Evolutionary conservation across 2,797 vertebrate species (phyloP).

Genomic region (Harpagifer antarcticus): DNA sequence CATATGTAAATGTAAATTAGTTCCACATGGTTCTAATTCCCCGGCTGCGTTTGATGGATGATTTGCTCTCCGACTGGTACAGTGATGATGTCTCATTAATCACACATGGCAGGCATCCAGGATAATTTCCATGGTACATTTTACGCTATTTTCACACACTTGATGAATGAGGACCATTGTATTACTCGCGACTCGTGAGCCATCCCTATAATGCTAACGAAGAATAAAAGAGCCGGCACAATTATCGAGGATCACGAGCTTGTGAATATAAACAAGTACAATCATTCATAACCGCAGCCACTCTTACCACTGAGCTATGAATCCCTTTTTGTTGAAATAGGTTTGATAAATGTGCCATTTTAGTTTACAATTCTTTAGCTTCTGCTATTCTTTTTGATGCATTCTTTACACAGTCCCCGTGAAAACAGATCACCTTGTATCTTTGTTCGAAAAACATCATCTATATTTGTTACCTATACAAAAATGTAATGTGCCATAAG

Average conservation of each 20-base stretch:
- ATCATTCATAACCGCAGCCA: constrained; percentile 8
- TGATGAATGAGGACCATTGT: constrained; percentile 42
- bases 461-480: constrained; percentile 3
- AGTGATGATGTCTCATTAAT: constrained; percentile 45
- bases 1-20: constrained; percentile 42
- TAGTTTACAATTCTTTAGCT: background rate
- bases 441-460: background rate
- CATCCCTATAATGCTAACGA: constrained; percentile 23
- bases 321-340: constrained; percentile 3
- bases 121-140: constrained; percentile 44
- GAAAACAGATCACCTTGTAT: background rate
- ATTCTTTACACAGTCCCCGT: background rate
- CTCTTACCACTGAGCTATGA: constrained; percentile 15
- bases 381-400: background rate
- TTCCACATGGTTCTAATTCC: constrained; percentile 43
- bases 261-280: background rate
- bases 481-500: background rate
- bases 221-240: constrained; percentile 1
- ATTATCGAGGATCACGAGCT: background rate
- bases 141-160: constrained; percentile 28
- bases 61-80: constrained; percentile 23
- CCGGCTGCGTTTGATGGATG: constrained; percentile 39
- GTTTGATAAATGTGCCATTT: background rate
- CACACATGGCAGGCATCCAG: constrained; percentile 33
- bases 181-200: constrained; percentile 4